phyloP scores from a whole-genome alignment of 2,888 invertebrate genomes.

The Nomada ferruginata region DNA sequence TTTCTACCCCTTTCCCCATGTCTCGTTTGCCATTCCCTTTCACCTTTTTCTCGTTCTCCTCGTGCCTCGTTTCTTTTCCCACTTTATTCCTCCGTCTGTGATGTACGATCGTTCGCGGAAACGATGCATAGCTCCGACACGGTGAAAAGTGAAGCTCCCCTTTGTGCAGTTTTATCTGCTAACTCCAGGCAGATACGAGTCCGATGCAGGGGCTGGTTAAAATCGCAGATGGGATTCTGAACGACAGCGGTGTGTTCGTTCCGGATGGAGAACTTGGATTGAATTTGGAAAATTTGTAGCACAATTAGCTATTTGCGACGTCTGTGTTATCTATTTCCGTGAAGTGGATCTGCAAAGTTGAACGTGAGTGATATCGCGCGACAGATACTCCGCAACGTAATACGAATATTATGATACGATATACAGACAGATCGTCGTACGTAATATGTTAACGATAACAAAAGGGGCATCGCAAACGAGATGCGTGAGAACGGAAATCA shows the following conservation, averaged over 20 bases:
- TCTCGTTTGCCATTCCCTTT: conserved; percentile 54
- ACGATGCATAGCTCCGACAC: background rate
- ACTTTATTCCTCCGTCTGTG: conserved; percentile 25
- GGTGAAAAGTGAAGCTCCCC: conserved; percentile 38
- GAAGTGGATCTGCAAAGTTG: no score
- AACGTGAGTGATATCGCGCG: no score
- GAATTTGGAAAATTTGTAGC: no score
- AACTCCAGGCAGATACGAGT: conserved; percentile 44
- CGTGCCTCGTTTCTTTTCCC: conserved; percentile 23
- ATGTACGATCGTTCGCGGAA: conserved; percentile 32
- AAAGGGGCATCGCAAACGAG: background rate
- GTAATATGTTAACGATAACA: background rate
- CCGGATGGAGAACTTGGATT: conserved; percentile 40
- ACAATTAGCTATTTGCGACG: no score
- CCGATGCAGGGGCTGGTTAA: conserved; percentile 63
- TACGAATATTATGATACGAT: no score
- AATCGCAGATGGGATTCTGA: conserved; percentile 53
- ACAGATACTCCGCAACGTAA: no score
- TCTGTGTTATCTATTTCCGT: no score
- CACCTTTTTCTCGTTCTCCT: conserved; percentile 34
- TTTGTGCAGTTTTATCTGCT: conserved; percentile 59
- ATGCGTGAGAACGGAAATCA: background rate
- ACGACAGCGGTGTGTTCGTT: conserved; percentile 43
- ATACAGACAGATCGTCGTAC: no score
- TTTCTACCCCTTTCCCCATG: conserved; percentile 40